Evolutionary conservation across 2,113 vertebrate species (phyloP).

Genomic region (Serinus canaria): DNA sequence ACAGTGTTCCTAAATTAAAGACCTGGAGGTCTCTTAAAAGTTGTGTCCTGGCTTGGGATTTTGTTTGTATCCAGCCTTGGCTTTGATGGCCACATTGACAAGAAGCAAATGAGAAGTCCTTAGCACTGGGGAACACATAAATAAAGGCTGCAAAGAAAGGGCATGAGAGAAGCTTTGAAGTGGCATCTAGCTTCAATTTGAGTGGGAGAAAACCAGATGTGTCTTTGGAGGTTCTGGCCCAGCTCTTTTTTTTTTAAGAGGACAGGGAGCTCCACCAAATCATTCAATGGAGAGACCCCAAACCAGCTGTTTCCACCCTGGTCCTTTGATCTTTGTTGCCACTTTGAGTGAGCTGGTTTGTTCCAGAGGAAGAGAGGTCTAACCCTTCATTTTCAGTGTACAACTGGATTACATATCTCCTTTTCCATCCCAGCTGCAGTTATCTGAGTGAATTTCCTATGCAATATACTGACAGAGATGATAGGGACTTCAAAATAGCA

Average conservation of each 20-base stretch:
- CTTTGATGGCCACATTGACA: constrained; percentile 1
- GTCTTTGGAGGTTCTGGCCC: neutral
- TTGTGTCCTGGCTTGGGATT: neutral
- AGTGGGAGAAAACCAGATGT: constrained; percentile 41
- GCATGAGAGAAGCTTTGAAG: constrained; percentile 36
- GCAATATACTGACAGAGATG: neutral
- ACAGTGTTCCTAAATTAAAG: neutral
- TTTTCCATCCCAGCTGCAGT: neutral
- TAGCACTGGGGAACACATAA: neutral
- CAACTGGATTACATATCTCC: neutral
- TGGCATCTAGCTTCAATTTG: constrained; percentile 34
- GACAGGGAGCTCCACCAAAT: neutral
- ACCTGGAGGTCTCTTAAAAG: neutral
- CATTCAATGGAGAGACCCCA: neutral
- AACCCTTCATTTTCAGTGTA: neutral
- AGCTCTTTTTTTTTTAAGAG: neutral
- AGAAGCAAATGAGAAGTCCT: constrained; percentile 14
- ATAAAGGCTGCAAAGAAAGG: constrained; percentile 2
- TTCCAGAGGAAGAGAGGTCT: neutral
- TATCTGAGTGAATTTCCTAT: neutral
- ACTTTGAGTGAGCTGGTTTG: neutral
- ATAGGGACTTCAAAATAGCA: neutral
- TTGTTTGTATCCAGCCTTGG: neutral
- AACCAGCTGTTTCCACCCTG: neutral
- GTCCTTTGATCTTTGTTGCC: neutral